A percentile compares a stretch with the other conserved stretches of the same genome.
phyloP scores from a whole-genome alignment of 2,888 invertebrate species.

The Peribatodes rhomboidaria region DNA sequence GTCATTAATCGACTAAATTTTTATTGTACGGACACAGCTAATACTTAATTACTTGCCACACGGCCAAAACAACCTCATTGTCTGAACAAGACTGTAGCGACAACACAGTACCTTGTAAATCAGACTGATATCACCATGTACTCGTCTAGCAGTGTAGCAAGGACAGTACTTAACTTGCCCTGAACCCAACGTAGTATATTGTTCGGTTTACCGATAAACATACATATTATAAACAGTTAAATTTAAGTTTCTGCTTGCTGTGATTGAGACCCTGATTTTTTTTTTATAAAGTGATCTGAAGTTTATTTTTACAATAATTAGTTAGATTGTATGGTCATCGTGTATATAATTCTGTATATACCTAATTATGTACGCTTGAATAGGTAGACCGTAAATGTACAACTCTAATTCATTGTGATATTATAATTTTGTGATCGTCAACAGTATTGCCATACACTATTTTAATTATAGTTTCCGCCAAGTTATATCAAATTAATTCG shows the following conservation, averaged over 20 bases:
- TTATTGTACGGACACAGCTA: no score
- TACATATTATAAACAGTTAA: slow-evolving; percentile 4
- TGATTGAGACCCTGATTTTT: slow-evolving; percentile 17
- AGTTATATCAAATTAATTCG: not conserved
- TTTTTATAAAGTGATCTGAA: not conserved
- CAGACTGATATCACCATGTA: not conserved
- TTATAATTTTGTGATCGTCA: slow-evolving; percentile 17
- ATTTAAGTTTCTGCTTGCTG: slow-evolving; percentile 14
- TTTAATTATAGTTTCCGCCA: not conserved
- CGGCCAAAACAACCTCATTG: no score
- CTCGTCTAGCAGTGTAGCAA: not conserved
- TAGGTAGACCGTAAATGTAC: slow-evolving; percentile 3
- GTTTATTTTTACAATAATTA: not conserved
- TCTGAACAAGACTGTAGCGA: no score
- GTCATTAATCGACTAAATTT: no score
- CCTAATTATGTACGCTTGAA: not conserved
- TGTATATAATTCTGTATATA: not conserved
- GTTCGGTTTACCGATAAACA: not conserved
- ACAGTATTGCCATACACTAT: slow-evolving; percentile 27
- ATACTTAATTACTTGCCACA: no score
- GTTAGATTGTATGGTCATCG: no score
- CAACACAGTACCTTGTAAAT: not conserved
- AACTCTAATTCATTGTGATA: slow-evolving; percentile 20
- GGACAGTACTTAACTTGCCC: not conserved
- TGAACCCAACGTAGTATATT: not conserved